phyloP scores from a whole-genome alignment of 2,113 vertebrate species.

The Ageneiosus marmoratus region DNA sequence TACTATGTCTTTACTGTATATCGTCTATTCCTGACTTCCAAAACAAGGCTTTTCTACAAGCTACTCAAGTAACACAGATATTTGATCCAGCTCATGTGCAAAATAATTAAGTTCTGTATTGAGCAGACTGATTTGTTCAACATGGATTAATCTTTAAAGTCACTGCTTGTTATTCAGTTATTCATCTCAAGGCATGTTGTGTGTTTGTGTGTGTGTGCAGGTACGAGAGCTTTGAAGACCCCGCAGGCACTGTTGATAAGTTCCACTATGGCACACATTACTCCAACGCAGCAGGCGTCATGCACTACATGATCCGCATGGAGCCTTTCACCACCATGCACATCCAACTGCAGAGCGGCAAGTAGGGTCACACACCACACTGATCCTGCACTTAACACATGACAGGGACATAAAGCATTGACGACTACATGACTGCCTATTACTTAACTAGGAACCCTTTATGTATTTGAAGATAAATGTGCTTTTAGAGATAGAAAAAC shows the following conservation, averaged over 20 bases:
- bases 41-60: not conserved
- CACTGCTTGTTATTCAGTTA: not conserved
- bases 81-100: not conserved
- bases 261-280: constrained; percentile 99
- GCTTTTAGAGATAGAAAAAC: not conserved
- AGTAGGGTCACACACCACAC: constrained; percentile 64
- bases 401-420: not conserved
- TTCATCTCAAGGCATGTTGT: not conserved
- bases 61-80: not conserved
- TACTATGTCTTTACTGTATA: not conserved
- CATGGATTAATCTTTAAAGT: not conserved
- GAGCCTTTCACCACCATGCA: constrained; percentile 96
- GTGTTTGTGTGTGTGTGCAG: constrained; percentile 66
- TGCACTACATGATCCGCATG: constrained; percentile 98
- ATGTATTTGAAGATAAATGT: not conserved
- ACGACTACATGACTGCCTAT: not conserved
- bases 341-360: constrained; percentile 95
- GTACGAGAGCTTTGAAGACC: constrained; percentile 96
- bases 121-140: not conserved
- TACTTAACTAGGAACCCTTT: not conserved
- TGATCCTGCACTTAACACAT: not conserved
- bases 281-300: constrained; percentile 96
- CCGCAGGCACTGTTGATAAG: constrained; percentile 90
- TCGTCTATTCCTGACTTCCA: not conserved
- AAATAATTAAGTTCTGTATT: no score